Evolutionary conservation across 2,797 vertebrate genomes (phyloP).

Genomic region (Heliangelus exortis): DNA sequence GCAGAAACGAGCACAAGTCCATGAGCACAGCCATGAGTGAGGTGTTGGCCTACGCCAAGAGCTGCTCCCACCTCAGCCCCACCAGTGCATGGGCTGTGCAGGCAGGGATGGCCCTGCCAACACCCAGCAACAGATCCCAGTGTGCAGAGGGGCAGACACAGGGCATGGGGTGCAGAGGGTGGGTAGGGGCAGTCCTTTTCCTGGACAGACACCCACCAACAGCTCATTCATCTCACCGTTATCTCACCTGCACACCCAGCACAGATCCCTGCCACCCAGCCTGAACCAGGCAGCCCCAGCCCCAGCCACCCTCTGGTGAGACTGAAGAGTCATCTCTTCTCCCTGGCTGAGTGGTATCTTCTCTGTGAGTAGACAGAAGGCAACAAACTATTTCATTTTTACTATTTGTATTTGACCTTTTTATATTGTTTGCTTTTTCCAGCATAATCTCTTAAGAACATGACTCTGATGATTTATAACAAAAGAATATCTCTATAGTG

Average conservation of each 20-base stretch:
- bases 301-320: background rate
- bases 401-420: constrained; percentile 77
- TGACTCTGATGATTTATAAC: constrained; percentile 72
- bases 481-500: constrained; percentile 47
- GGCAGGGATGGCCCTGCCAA: background rate
- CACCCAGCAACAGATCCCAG: background rate
- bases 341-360: background rate
- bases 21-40: background rate
- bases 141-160: background rate
- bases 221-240: accelerated
- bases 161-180: accelerated
- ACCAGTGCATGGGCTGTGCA: accelerated
- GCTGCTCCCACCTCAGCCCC: background rate
- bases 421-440: constrained; percentile 68
- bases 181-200: background rate
- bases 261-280: background rate
- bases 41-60: accelerated
- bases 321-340: background rate
- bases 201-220: accelerated
- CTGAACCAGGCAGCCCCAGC: background rate
- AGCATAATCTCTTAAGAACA: constrained; percentile 62
- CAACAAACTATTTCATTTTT: constrained; percentile 68
- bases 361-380: constrained; percentile 22
- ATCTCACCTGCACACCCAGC: accelerated
- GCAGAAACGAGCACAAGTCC: background rate